Conservation (phyloP, 1,140 invertebrate genomes). For the Diprion similis region DNA sequence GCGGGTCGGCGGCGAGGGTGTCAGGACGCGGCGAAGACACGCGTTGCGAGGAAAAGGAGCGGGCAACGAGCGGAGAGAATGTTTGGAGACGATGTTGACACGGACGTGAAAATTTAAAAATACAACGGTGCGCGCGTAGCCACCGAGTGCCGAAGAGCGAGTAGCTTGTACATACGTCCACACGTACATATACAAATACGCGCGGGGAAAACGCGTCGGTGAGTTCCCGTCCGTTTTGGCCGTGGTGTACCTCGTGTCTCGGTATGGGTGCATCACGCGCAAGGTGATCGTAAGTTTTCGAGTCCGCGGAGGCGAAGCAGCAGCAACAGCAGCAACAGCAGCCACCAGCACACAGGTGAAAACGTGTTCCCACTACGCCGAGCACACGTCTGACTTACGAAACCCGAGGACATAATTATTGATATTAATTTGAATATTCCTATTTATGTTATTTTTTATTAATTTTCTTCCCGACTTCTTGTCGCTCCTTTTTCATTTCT, state of each 20-base stretch:
- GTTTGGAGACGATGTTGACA: constrained; percentile 7
- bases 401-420: constrained; percentile 16
- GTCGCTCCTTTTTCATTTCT: background rate
- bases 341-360: background rate
- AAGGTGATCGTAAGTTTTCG: background rate
- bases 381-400: background rate
- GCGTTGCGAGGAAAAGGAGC: background rate
- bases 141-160: background rate
- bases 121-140: background rate
- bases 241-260: background rate
- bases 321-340: too few species aligned
- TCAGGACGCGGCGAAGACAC: background rate
- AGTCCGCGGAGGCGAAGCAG: background rate
- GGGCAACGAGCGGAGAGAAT: background rate
- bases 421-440: constrained; percentile 18
- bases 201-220: background rate
- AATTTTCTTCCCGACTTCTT: background rate
- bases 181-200: too few species aligned
- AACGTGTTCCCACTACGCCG: constrained; percentile 3
- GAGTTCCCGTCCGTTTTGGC: background rate
- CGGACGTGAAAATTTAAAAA: constrained; percentile 12
- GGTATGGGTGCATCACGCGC: background rate
- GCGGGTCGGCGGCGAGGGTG: background rate
- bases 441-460: constrained; percentile 15
- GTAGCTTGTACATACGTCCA: background rate